These are phyloP conservation scores for Pollimyrus isidori DNA, from an alignment of 2,113 vertebrate genomes.

Conservation along the genomic window DNA sequence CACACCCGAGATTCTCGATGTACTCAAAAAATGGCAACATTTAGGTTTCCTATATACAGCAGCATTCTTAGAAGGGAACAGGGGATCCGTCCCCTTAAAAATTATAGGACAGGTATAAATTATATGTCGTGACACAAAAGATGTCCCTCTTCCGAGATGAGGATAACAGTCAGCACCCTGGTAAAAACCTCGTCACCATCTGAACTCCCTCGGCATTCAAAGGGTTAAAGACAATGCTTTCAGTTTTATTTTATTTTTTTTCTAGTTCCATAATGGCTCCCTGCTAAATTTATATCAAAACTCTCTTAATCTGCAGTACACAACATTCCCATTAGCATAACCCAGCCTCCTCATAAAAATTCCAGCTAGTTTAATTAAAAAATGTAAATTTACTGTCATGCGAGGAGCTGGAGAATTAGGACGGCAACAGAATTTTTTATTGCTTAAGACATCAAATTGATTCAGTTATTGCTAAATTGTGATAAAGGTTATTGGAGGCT, in stretches of 20 bases:
- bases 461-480: slow-evolving; percentile 83
- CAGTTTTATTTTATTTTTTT: slow-evolving; percentile 54
- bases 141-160: slow-evolving; percentile 54
- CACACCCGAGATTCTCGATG: neutral
- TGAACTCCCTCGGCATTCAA: slow-evolving; percentile 74
- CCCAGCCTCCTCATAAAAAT: slow-evolving; percentile 99
- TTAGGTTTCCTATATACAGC: neutral
- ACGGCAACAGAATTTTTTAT: slow-evolving; percentile 99
- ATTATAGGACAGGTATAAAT: slow-evolving; percentile 22
- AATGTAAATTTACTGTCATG: slow-evolving; percentile 99
- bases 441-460: slow-evolving; percentile 99
- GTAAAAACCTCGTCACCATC: slow-evolving; percentile 52
- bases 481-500: slow-evolving; percentile 71
- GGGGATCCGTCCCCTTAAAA: neutral
- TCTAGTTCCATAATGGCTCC: slow-evolving; percentile 75
- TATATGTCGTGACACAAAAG: slow-evolving; percentile 34
- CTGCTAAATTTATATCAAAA: slow-evolving; percentile 99
- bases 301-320: slow-evolving; percentile 99
- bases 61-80: neutral
- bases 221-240: slow-evolving; percentile 87
- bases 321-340: slow-evolving; percentile 99
- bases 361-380: slow-evolving; percentile 99
- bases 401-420: slow-evolving; percentile 96
- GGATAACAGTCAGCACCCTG: slow-evolving; percentile 58
- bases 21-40: neutral